A percentile compares a stretch with the other conserved stretches of the same genome.
These are phyloP conservation scores for Hemithea aestivaria DNA, from an alignment of 2,888 invertebrate species.

Conservation along the genomic window DNA sequence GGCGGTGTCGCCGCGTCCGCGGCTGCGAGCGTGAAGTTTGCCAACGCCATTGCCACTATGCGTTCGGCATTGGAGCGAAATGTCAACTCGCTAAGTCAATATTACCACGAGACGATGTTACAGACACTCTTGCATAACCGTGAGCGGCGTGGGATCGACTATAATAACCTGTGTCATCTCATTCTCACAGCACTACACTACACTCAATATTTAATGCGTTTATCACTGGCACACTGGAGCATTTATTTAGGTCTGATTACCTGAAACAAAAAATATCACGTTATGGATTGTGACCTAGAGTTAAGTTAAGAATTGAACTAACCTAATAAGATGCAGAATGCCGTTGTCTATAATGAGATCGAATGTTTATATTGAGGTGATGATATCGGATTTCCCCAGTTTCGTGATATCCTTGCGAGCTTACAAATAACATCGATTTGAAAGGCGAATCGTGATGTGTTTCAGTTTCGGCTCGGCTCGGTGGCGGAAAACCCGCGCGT, in stretches of 20 bases:
- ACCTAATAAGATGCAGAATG: neutral
- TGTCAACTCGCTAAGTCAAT: constrained; percentile 58
- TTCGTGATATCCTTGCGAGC: constrained; percentile 67
- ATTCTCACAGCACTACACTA: constrained; percentile 54
- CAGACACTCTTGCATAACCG: constrained; percentile 57
- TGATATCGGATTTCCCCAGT: constrained; percentile 64
- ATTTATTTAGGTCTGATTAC: constrained; percentile 28
- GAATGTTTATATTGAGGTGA: constrained; percentile 36
- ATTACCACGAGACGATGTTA: constrained; percentile 40
- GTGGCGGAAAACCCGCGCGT: constrained; percentile 54
- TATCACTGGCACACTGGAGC: constrained; percentile 41
- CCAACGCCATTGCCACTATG: constrained; percentile 65
- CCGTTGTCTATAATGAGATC: constrained; percentile 1
- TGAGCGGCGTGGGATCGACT: constrained; percentile 45
- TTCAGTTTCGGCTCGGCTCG: constrained; percentile 50
- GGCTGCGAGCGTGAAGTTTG: constrained; percentile 64
- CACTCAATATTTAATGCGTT: constrained; percentile 11
- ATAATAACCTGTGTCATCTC: constrained; percentile 49
- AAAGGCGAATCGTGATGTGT: constrained; percentile 72
- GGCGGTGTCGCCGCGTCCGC: constrained; percentile 56
- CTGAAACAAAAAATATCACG: constrained; percentile 52
- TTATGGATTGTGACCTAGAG: neutral
- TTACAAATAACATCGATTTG: constrained; percentile 68
- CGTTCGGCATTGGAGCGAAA: constrained; percentile 60
- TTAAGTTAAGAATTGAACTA: neutral